Percentiles rank a stretch among this genome's conserved stretches.
These are phyloP conservation scores for Entosphenus tridentatus DNA, from an alignment of 2,113 vertebrate species.

Conservation along the genomic window DNA sequence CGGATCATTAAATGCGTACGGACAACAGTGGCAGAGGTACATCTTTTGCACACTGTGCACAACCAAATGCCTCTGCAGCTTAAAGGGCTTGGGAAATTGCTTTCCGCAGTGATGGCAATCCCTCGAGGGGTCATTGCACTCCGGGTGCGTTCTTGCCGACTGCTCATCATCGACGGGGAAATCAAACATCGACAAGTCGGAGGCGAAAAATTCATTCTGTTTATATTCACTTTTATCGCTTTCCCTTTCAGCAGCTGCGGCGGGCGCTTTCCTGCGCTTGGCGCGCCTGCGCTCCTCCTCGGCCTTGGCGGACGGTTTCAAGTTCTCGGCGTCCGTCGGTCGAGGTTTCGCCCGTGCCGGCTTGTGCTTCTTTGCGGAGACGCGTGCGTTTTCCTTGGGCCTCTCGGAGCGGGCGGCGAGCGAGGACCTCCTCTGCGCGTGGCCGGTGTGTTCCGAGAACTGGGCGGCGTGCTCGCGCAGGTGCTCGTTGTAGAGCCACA, in stretches of 20 bases:
- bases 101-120: slow-evolving; percentile 96
- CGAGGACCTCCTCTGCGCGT: no score
- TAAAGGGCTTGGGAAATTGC: slow-evolving; percentile 91
- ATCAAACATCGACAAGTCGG: background rate
- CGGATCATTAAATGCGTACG: slow-evolving; percentile 51
- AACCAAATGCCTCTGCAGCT: slow-evolving; percentile 80
- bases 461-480: slow-evolving; percentile 68
- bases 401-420: no score
- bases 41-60: slow-evolving; percentile 90
- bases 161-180: slow-evolving; percentile 3
- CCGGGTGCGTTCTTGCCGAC: slow-evolving; percentile 31
- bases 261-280: no score
- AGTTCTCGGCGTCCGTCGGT: no score
- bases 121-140: slow-evolving; percentile 79
- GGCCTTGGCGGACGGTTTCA: no score
- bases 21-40: slow-evolving; percentile 71
- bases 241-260: no score
- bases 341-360: no score
- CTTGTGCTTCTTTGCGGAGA: no score
- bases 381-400: no score
- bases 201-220: no score
- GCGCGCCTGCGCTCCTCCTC: no score
- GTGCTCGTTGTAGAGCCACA: slow-evolving; percentile 97
- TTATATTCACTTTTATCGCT: no score
- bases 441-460: slow-evolving; percentile 25